Evolutionary conservation across 2,888 invertebrate genomes (phyloP).

Genomic region (Dryobota labecula): DNA sequence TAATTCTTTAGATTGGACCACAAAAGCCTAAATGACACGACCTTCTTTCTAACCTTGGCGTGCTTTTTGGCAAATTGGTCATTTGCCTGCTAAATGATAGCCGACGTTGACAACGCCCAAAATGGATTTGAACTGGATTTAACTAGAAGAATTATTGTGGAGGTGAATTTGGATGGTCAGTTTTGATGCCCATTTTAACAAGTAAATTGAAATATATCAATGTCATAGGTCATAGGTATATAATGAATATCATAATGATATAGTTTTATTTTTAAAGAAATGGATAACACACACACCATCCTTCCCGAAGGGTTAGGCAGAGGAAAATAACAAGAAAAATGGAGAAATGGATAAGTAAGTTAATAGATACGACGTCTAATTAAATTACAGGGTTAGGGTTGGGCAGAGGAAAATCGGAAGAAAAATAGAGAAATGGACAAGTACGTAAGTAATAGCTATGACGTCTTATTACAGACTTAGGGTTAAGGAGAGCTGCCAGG

Average conservation of each 20-base stretch:
- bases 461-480: not conserved
- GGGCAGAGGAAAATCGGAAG: too few species aligned
- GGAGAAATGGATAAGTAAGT: too few species aligned
- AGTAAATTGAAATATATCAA: not conserved
- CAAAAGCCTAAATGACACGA: slow-evolving; percentile 61
- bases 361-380: too few species aligned
- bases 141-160: not conserved
- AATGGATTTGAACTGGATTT: slow-evolving; percentile 47
- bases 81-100: slow-evolving; percentile 72
- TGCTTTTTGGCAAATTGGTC: slow-evolving; percentile 81
- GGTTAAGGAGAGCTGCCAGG: too few species aligned
- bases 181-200: not conserved
- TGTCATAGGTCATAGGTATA: not conserved
- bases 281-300: not conserved
- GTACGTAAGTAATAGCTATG: not conserved
- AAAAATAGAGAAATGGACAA: too few species aligned
- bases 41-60: slow-evolving; percentile 77
- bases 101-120: slow-evolving; percentile 68
- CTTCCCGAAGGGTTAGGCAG: not conserved
- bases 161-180: not conserved
- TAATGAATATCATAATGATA: not conserved
- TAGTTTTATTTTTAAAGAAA: not conserved
- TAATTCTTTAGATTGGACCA: slow-evolving; percentile 53
- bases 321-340: not conserved
- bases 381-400: too few species aligned